phyloP scores from a whole-genome alignment of 2,797 vertebrate species.

The Ctenopoma multispine region DNA sequence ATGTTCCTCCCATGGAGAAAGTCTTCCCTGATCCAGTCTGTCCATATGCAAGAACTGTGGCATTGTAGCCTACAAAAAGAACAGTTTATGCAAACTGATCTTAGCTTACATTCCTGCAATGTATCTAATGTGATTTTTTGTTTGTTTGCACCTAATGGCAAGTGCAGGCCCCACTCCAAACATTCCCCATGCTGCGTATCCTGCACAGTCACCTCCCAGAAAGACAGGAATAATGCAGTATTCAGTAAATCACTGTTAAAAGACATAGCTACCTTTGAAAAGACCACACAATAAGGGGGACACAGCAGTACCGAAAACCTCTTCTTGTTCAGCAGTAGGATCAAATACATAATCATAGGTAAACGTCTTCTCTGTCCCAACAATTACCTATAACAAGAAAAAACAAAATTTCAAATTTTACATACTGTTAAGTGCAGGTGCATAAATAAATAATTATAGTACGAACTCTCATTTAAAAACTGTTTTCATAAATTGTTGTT shows the following conservation, averaged over 20 bases:
- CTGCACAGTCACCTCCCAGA: neutral
- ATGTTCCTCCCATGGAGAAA: constrained; percentile 95
- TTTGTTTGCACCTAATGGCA: neutral
- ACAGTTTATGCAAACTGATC: neutral
- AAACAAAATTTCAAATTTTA: neutral
- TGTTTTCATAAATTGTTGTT: neutral
- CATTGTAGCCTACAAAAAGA: constrained; percentile 90
- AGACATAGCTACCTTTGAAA: constrained; percentile 89
- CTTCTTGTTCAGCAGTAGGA: constrained; percentile 92
- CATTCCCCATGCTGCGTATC: neutral
- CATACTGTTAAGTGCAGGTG: neutral
- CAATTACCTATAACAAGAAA: constrained; percentile 86
- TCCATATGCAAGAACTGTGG: constrained; percentile 95
- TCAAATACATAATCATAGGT: constrained; percentile 97
- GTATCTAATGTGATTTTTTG: neutral
- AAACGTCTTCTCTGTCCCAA: constrained; percentile 92
- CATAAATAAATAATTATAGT: neutral
- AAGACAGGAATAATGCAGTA: neutral
- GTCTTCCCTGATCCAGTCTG: constrained; percentile 98
- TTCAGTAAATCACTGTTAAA: neutral
- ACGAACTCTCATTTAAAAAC: neutral
- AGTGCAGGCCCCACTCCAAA: neutral
- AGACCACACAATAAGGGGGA: constrained; percentile 89
- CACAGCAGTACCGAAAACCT: constrained; percentile 90
- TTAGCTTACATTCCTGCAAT: neutral